These are phyloP conservation scores for Anneissia japonica DNA, from an alignment of 35 echinoderm and acorn worm genomes.

Conservation along the genomic window DNA sequence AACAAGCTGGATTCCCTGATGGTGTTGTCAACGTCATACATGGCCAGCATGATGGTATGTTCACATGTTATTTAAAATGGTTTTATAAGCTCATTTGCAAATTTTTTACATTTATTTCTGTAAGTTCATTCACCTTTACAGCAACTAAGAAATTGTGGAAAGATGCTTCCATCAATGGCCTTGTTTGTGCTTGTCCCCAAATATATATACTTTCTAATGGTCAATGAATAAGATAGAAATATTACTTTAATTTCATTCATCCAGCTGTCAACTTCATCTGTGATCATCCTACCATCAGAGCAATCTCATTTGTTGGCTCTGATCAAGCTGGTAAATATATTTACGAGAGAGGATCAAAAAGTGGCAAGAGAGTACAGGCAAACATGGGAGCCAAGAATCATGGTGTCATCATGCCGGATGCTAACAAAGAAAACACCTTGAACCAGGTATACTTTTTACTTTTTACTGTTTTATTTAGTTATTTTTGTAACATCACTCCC, in stretches of 20 bases:
- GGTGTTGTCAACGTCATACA: slow-evolving; percentile 94
- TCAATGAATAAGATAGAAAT: too few species aligned
- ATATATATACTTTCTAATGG: too few species aligned
- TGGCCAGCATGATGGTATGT: slow-evolving; percentile 92
- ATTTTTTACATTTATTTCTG: too few species aligned
- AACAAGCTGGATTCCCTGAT: slow-evolving; percentile 77
- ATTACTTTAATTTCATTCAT: not conserved
- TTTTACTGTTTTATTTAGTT: not conserved
- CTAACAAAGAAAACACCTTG: slow-evolving; percentile 96
- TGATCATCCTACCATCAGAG: slow-evolving; percentile 80
- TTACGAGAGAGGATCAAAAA: slow-evolving; percentile 62
- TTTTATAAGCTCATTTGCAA: too few species aligned
- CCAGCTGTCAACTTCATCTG: slow-evolving; percentile 98
- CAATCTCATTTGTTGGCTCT: slow-evolving; percentile 93
- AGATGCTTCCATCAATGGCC: not conserved
- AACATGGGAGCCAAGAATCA: slow-evolving; percentile 99
- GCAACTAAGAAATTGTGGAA: not conserved
- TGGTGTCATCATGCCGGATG: slow-evolving; percentile 98
- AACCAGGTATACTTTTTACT: slow-evolving; percentile 64
- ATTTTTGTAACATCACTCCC: not conserved
- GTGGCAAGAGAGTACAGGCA: slow-evolving; percentile 88
- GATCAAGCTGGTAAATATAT: slow-evolving; percentile 92
- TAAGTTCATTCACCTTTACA: not conserved
- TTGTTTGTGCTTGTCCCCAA: not conserved
- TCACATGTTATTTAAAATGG: not conserved